These are phyloP conservation scores for Escarpia spicata DNA, from an alignment of 2,888 invertebrate species.

Conservation along the genomic window DNA sequence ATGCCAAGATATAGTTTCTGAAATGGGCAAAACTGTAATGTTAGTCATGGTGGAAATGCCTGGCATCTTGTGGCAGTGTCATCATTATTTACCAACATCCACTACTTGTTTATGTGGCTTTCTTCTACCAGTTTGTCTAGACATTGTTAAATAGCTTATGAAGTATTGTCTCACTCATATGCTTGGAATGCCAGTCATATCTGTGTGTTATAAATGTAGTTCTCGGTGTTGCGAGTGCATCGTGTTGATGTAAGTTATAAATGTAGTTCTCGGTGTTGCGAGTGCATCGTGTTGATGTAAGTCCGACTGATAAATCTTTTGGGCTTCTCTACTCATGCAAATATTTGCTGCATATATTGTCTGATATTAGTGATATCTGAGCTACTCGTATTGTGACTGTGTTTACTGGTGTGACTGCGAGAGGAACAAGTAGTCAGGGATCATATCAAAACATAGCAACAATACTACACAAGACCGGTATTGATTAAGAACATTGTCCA, in stretches of 20 bases:
- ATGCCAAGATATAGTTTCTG: no score
- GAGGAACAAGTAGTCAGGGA: no score
- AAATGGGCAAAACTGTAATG: no score
- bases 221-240: not conserved
- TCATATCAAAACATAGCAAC: no score
- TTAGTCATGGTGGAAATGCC: not conserved
- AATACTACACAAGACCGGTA: no score
- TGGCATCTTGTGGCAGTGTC: not conserved
- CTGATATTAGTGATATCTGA: no score
- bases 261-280: not conserved
- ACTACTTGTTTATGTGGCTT: not conserved
- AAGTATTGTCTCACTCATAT: not conserved
- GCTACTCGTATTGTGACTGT: no score
- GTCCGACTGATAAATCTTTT: not conserved
- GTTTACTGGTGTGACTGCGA: no score
- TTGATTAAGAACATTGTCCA: no score
- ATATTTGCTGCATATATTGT: not conserved
- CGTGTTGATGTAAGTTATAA: not conserved
- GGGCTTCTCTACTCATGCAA: not conserved
- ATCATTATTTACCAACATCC: not conserved
- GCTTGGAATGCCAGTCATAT: not conserved
- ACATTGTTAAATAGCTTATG: not conserved
- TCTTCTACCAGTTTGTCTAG: not conserved
- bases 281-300: not conserved
- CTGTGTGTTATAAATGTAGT: not conserved